A percentile compares a stretch with the other conserved stretches of the same genome.
Conservation (phyloP, 2,113 vertebrate genomes). For the Typhlomys cinereus region DNA sequence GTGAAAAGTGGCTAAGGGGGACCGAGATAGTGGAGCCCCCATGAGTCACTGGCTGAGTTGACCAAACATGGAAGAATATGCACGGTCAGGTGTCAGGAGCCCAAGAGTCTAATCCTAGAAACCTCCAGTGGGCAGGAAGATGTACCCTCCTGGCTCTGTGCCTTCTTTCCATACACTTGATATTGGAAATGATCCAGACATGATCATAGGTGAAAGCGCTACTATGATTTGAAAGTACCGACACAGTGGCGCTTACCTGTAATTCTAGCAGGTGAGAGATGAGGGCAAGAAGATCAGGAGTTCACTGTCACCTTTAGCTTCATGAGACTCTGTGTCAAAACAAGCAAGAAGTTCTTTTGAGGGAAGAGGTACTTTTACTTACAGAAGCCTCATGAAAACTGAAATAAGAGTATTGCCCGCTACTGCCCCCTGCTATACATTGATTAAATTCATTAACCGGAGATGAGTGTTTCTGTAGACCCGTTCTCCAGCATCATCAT, state of each 20-base stretch:
- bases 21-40: background rate
- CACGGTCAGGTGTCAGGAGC: background rate
- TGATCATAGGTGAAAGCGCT: background rate
- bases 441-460: background rate
- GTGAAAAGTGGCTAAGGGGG: background rate
- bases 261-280: background rate
- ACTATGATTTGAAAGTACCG: background rate
- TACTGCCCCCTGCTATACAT: background rate
- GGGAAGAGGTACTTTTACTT: background rate
- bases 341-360: background rate
- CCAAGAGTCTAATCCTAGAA: too few relatives aligned
- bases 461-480: background rate
- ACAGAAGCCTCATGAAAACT: background rate
- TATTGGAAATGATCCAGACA: background rate
- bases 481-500: background rate
- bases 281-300: background rate
- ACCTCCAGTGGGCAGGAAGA: background rate
- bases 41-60: background rate
- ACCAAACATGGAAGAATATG: background rate
- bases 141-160: fast-evolving
- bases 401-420: background rate
- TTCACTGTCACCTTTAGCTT: background rate
- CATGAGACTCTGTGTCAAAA: background rate
- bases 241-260: background rate
- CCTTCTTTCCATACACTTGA: background rate